Evolutionary conservation across 2,113 vertebrate species (phyloP).

Genomic region (Petrocephalus zakoni): DNA sequence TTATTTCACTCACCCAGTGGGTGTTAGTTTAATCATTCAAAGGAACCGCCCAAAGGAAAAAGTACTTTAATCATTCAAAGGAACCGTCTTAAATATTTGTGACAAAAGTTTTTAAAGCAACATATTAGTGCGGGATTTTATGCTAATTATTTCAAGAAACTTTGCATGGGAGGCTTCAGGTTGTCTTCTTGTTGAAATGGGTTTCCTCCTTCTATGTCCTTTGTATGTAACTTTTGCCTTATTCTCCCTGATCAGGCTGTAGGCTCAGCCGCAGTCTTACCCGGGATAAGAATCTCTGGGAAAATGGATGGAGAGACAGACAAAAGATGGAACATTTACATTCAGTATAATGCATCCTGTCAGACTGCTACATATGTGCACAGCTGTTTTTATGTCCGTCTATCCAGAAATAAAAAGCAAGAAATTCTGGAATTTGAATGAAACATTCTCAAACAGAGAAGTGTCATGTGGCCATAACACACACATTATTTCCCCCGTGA

Average conservation of each 20-base stretch:
- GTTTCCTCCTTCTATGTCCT: background rate
- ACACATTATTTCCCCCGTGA: slow-evolving; percentile 2
- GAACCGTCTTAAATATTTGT: background rate
- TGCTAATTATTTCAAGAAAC: slow-evolving; percentile 56
- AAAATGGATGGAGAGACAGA: background rate
- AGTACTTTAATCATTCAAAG: background rate
- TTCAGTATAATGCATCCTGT: slow-evolving; percentile 39
- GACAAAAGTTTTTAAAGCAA: slow-evolving; percentile 30
- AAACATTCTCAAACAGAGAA: background rate
- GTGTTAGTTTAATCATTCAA: background rate
- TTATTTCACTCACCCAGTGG: background rate
- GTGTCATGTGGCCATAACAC: background rate
- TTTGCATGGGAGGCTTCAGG: background rate
- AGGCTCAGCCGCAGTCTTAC: background rate
- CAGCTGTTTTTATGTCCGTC: background rate
- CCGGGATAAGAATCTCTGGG: background rate
- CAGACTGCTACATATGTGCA: background rate
- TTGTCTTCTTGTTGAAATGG: background rate
- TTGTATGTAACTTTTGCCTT: no score
- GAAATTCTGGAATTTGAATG: background rate
- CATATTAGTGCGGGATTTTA: slow-evolving; percentile 54
- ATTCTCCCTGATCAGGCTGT: background rate
- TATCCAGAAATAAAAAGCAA: background rate
- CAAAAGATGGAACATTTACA: slow-evolving; percentile 38
- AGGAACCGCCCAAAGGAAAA: background rate